phyloP scores from a whole-genome alignment of 2,797 vertebrate species.

The Euthynnus affinis region DNA sequence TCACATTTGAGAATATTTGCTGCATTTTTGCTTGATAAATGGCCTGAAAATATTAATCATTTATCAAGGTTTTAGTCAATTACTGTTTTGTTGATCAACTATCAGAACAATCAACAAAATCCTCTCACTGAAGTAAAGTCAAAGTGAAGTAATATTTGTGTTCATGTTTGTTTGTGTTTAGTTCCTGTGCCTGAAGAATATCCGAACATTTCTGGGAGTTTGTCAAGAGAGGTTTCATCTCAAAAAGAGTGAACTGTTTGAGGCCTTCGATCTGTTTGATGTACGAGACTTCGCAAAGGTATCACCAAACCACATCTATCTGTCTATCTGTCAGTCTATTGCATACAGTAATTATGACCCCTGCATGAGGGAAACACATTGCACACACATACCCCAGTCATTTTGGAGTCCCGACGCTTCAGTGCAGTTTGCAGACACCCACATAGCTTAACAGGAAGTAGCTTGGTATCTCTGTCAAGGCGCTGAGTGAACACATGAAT shows the following conservation, averaged over 20 bases:
- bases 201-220: slow-evolving; percentile 89
- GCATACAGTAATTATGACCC: not conserved
- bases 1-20: too few species aligned
- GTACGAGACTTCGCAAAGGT: slow-evolving; percentile 95
- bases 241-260: slow-evolving; percentile 91
- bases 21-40: too few species aligned
- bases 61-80: too few species aligned
- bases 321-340: not conserved
- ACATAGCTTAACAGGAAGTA: slow-evolving; percentile 71
- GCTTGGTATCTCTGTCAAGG: slow-evolving; percentile 45
- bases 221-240: slow-evolving; percentile 90
- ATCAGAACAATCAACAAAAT: too few species aligned
- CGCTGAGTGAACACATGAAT: slow-evolving; percentile 27
- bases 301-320: not conserved
- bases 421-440: slow-evolving; percentile 70
- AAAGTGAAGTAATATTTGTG: slow-evolving; percentile 10
- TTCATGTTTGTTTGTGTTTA: slow-evolving; percentile 62
- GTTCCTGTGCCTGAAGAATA: slow-evolving; percentile 96
- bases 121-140: too few species aligned
- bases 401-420: not conserved
- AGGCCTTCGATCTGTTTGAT: slow-evolving; percentile 94
- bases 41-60: too few species aligned
- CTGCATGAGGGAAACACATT: not conserved
- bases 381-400: not conserved
- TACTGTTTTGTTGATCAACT: too few species aligned